Evolutionary conservation across 2,113 vertebrate species (phyloP).

Genomic region (Lagenorhynchus albirostris): DNA sequence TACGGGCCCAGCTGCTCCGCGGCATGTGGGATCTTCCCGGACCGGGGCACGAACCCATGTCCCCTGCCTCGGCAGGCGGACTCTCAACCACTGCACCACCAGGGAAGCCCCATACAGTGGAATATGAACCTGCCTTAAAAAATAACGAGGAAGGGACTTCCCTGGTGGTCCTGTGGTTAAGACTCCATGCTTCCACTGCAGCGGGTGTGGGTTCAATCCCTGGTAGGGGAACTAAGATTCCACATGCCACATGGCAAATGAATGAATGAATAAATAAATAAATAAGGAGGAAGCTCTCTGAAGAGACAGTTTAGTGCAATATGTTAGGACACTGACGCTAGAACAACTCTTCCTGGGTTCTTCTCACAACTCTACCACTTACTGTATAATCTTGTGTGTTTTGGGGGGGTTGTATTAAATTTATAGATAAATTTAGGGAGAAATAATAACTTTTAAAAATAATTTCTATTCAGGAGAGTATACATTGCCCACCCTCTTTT

Average conservation of each 20-base stretch:
- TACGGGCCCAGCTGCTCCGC: too few species aligned
- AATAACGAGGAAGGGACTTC: not conserved
- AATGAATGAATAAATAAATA: not conserved
- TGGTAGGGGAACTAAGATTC: too few species aligned
- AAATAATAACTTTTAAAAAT: not conserved
- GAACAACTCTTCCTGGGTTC: not conserved
- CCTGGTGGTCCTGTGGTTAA: too few species aligned
- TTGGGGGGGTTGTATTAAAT: not conserved
- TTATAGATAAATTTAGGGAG: not conserved
- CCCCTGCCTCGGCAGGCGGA: too few species aligned
- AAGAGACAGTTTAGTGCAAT: not conserved
- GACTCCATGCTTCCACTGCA: too few species aligned
- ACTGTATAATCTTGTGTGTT: not conserved
- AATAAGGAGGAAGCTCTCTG: not conserved
- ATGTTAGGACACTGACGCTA: not conserved
- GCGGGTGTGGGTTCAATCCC: too few species aligned
- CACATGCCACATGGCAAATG: too few species aligned
- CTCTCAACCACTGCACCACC: too few species aligned
- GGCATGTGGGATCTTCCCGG: too few species aligned
- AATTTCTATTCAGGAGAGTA: not conserved
- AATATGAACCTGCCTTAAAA: not conserved
- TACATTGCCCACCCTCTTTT: not conserved
- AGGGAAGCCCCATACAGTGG: not conserved
- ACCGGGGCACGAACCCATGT: too few species aligned
- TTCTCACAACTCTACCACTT: not conserved